Conservation (phyloP, 2,113 vertebrate species). For the Rhineura floridana region DNA sequence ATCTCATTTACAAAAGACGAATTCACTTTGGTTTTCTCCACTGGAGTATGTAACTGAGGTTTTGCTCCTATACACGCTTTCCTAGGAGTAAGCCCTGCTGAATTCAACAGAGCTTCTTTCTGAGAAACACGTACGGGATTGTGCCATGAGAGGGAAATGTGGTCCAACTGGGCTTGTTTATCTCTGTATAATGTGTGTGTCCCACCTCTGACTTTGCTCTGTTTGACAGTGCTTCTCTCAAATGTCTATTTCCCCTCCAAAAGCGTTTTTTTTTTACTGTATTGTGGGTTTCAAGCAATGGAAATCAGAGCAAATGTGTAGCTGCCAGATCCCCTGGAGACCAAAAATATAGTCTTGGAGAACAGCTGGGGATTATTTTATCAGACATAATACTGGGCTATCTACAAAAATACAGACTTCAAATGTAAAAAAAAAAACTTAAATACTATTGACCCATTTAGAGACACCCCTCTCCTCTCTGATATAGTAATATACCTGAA, state of each 20-base stretch:
- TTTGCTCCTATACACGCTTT: neutral
- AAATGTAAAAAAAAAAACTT: neutral
- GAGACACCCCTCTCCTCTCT: neutral
- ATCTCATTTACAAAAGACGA: neutral
- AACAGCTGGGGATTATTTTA: constrained; percentile 29
- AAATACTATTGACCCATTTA: constrained; percentile 11
- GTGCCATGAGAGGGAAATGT: neutral
- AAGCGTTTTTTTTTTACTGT: neutral
- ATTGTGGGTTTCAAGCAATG: constrained; percentile 23
- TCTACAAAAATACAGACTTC: constrained; percentile 9
- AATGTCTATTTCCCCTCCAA: neutral
- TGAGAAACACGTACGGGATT: neutral
- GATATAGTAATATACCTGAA: neutral
- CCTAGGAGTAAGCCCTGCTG: neutral
- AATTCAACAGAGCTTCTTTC: neutral
- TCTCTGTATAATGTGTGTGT: accelerated
- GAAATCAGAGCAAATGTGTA: constrained; percentile 29
- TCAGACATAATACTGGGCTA: constrained; percentile 17
- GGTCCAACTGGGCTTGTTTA: accelerated
- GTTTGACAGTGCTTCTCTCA: neutral
- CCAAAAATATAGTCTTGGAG: neutral
- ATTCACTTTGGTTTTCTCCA: neutral
- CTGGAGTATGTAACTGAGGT: neutral
- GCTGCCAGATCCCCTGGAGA: constrained; percentile 35
- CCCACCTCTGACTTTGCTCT: neutral